These are phyloP conservation scores for Rhyacophila evoluta DNA, from an alignment of 2,888 invertebrate genomes.

Conservation along the genomic window DNA sequence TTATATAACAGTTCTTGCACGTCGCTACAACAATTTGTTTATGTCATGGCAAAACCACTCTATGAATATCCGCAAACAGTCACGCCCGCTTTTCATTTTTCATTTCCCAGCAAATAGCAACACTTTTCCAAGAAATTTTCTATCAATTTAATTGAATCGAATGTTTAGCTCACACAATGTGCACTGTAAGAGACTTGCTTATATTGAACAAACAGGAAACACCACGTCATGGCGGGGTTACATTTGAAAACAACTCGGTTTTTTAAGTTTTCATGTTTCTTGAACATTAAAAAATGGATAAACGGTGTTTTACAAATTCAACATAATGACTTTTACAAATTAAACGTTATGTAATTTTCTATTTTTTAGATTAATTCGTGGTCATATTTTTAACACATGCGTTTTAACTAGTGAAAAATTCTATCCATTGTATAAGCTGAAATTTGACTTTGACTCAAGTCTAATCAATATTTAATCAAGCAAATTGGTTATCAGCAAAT, in stretches of 20 bases:
- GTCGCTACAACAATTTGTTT: neutral
- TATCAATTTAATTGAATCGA: constrained; percentile 14
- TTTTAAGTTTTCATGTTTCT: no score
- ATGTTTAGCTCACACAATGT: neutral
- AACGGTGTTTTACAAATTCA: no score
- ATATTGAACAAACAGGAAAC: neutral
- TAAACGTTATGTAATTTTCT: no score
- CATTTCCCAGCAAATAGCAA: constrained; percentile 44
- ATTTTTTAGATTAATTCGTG: no score
- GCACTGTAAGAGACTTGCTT: neutral
- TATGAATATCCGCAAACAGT: constrained; percentile 37
- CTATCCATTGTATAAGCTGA: no score
- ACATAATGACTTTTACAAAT: no score
- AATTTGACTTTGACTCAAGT: no score
- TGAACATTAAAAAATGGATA: no score
- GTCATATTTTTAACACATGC: no score
- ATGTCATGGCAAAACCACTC: constrained; percentile 3
- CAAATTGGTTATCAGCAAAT: no score
- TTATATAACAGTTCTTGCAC: neutral
- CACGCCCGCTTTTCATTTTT: constrained; percentile 43
- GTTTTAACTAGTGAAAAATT: no score
- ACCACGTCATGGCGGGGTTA: neutral
- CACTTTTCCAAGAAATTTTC: constrained; percentile 39
- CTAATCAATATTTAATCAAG: no score
- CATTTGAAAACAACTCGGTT: neutral